Evolutionary conservation across 2,113 vertebrate species (phyloP).

Genomic region (Thymallus thymallus): DNA sequence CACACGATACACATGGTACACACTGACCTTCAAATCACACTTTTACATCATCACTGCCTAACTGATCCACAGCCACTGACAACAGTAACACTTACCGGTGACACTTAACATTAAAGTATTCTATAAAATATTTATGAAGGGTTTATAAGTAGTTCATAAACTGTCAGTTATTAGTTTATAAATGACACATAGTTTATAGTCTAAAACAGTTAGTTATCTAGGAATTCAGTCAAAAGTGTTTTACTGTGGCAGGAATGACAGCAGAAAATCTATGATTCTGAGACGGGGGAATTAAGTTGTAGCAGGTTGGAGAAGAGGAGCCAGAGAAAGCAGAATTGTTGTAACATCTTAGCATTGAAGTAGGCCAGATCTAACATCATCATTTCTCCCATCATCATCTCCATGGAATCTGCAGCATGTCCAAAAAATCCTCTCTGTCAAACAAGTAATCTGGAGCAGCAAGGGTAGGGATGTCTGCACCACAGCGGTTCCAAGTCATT

Average conservation of each 20-base stretch:
- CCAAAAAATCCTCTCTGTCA: conserved; percentile 68
- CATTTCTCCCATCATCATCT: conserved; percentile 40
- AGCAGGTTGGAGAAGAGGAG: no score
- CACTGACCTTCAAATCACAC: conserved; percentile 65
- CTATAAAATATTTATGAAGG: no score
- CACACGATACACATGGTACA: conserved; percentile 44
- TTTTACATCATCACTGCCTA: conserved; percentile 47
- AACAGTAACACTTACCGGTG: neutral
- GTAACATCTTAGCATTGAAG: neutral
- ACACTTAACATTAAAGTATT: neutral
- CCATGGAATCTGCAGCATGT: conserved; percentile 58
- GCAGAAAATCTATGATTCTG: no score
- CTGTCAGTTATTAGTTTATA: no score
- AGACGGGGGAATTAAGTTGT: no score
- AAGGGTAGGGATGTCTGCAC: conserved; percentile 56
- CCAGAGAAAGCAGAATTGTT: no score
- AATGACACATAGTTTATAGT: no score
- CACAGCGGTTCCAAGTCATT: conserved; percentile 72
- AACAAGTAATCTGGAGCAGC: conserved; percentile 26
- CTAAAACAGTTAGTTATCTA: no score
- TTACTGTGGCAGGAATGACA: no score
- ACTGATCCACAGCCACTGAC: conserved; percentile 36
- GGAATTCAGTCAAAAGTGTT: no score
- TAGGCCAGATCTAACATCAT: conserved; percentile 58
- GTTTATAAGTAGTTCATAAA: no score